Percentiles rank a stretch among this genome's conserved stretches.
These are phyloP conservation scores for Capricornis sumatraensis DNA, from an alignment of 2,113 vertebrate genomes.

Conservation along the genomic window DNA sequence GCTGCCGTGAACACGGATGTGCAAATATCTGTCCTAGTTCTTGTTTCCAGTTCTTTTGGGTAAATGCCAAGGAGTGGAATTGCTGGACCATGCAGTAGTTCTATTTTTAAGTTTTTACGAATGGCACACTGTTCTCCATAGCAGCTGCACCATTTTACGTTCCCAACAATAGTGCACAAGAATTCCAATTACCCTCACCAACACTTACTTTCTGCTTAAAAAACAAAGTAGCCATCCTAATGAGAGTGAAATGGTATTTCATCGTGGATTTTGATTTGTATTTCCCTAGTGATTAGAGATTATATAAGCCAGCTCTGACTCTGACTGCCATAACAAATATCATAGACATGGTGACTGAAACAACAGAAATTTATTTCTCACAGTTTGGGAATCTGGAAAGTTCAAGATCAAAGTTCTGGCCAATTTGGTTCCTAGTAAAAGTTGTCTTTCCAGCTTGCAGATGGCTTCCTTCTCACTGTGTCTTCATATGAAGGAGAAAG, in stretches of 20 bases:
- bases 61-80: not conserved
- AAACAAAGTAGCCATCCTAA: not conserved
- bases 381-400: not conserved
- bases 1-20: not conserved
- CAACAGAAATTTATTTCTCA: not conserved
- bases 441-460: not conserved
- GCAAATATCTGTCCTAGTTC: not conserved
- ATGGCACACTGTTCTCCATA: not conserved
- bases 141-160: not conserved
- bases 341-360: not conserved
- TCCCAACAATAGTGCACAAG: not conserved
- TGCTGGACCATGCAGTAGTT: not conserved
- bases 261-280: not conserved
- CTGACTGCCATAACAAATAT: not conserved
- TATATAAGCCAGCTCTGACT: not conserved
- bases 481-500: not conserved
- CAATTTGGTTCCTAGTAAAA: not conserved
- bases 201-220: not conserved
- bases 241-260: not conserved
- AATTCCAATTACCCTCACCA: not conserved
- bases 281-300: not conserved
- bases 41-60: not conserved
- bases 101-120: not conserved
- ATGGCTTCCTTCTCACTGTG: not conserved
- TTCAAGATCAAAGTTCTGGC: not conserved